phyloP scores from a whole-genome alignment of 2,797 vertebrate species.

The Danio kyathit region DNA sequence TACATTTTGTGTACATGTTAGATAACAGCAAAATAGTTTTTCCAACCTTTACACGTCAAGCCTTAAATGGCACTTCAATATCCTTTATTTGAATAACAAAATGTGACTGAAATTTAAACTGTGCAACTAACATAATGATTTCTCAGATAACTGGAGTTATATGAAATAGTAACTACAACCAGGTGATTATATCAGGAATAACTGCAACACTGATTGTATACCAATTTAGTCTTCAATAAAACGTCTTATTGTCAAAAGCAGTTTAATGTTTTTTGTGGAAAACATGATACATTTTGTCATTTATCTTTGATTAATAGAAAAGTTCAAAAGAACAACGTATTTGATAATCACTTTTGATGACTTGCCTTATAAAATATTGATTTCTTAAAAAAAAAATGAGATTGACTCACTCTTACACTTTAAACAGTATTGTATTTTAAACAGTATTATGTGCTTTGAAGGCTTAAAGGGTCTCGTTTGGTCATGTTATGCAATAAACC shows the following conservation, averaged over 20 bases:
- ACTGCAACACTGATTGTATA: not conserved
- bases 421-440: not conserved
- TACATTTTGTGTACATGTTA: too few relatives aligned
- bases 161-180: too few relatives aligned
- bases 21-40: too few relatives aligned
- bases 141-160: too few relatives aligned
- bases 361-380: not conserved
- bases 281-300: not conserved
- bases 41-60: too few relatives aligned
- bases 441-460: not conserved
- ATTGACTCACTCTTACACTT: not conserved
- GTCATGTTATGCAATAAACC: not conserved
- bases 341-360: not conserved
- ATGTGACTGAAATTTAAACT: too few relatives aligned
- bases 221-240: not conserved
- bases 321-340: not conserved
- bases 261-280: not conserved
- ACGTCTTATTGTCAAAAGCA: not conserved
- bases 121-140: too few relatives aligned
- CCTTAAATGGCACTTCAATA: too few relatives aligned
- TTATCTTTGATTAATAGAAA: not conserved
- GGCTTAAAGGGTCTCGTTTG: slow-evolving; percentile 4
- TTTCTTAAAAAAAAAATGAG: not conserved
- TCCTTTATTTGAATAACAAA: too few relatives aligned
- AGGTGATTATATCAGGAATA: too few relatives aligned